Evolutionary conservation across 2,888 invertebrate species (phyloP), one percentile per base, ranked within the genome.

Genomic region (Micropterix aruncella): DNA sequence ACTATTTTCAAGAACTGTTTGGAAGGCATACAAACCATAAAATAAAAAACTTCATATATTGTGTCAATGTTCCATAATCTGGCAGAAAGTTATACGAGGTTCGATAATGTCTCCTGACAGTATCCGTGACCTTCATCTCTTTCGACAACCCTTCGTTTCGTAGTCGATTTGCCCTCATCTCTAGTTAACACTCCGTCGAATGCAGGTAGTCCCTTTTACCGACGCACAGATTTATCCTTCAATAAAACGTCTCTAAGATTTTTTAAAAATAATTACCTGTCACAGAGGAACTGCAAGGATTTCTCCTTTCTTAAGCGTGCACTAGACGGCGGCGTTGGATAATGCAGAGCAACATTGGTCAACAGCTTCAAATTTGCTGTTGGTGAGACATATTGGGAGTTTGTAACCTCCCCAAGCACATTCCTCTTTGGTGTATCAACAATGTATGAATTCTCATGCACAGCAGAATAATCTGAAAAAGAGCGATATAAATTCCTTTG

Each of bases 311-410:
- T 63, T 49, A 70, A 70, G 4, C 63, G 61, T 18, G 69, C 60
- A 51, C 66, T 73, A 40, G 71, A 66, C 41, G 73, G 68, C 50
- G 70, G 70, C 55, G 70, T 70, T 51, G 70, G 70, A 54, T 70
- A 70, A 49, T 66, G 70, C 57, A 68, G 61, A 9, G 80, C 79
- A 44, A 80, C 76, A 62, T 75, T 77, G 4, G 79, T 79, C 48
- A 81, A 61, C 52, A 81, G 62, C 61, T 79, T 77, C 41, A 81
- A 66, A 62, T 81, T 81, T 50, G 79, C 79, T 45, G 75, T 80
- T 16, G 80, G 80, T 16, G 80, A 80, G 15, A 79, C 69, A 52
- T 73, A 71, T 19, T 66, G 59, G 12, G 70, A 64, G 56, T 74
- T 74, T 38, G 73, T 74, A 43, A 75, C 66, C 60, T 75, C 74